Base-by-base conservation (phyloP, 1,140 invertebrate genomes). In the Lepidurus arcticus region DNA sequence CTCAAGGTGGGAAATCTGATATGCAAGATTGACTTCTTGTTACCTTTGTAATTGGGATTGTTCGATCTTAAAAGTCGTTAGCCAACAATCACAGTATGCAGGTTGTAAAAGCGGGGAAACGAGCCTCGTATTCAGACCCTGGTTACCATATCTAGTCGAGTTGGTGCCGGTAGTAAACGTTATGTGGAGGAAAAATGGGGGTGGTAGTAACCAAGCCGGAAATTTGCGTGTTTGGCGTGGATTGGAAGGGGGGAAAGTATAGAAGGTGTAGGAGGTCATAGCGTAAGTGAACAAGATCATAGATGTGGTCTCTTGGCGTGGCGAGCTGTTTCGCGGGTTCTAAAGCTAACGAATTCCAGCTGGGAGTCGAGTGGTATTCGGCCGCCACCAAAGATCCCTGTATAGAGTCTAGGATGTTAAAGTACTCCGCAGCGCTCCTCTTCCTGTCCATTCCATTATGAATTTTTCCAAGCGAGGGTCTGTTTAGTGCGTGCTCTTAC, bases 331-430 rank as follows among this genome's bases (percentile, higher is more conserved):
- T 65, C 53, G 53, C 53, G 53, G 16, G 53, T 65, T 65, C 16
- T n/a, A 65, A 65, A 65, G 53, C 53, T 65, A 65, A 65, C 53
- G 53, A 65, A 65, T 65, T 65, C 53, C 53, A 65, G 53, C 53
- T 65, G 53, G 53, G 53, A 65, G 53, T 65, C 53, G 53, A 65
- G 53, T 65, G 53, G 53, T 65, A 21, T 34, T 65, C 53, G 53
- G 53, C 21, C 53, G 45, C 45, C 45, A 21, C 53, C 16, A 47
- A 16, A 65, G 16, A 21, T 65, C 16, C 21, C 6, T 65, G 53
- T 65, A 21, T 65, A 65, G 6, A 65, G 9, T 65, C n/a, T 65
- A 65, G 53, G 53, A 65, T 65, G 53, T 65, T 65, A 16, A 7
- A 65, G 53, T 13, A 21, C 1, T 11, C 53, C 53, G n/a, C 21